Evolutionary conservation across 2,113 vertebrate species (phyloP), one percentile per base, ranked within the genome.

Genomic region (Phalacrocorax pelagicus): DNA sequence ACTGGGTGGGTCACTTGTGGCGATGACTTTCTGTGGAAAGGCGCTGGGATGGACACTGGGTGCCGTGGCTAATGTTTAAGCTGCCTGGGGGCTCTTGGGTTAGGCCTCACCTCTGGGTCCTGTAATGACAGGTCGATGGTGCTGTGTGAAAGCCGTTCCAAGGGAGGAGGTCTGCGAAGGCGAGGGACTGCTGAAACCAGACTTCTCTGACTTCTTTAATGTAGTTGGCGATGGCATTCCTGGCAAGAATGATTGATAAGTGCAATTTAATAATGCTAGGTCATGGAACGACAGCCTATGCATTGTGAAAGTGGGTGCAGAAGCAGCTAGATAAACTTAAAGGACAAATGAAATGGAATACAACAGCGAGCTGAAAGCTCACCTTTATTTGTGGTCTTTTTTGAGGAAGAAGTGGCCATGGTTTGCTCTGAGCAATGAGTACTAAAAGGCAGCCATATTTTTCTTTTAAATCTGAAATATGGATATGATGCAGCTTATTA

Each of bases 161-260:
- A 99, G 98, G 98, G 99, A 99, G 96, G 98, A 98, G 98, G 98
- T 99, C 98, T 99, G 99, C 86, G 99, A 98, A 98, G 99, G 99
- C 97, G 98, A 98, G 97, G 98, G 98, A 97, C 99, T 98, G 98
- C 98, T 99, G 99, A 99, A 99, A 98, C 99, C 99, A 98, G 99
- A 99, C 99, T 99, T 99, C 98, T 99, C 99, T 98, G 99, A 99
- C 99, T 99, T 99, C 99, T 99, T 99, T 98, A 99, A 98, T 98
- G 98, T 98, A 97, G 98, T 99, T 98, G 99, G 98, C 97, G 99
- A 99, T 97, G 99, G 98, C 99, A 99, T 98, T 98, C 99, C 99
- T 99, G 99, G 98, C 97, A 98, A 99, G 98, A 99, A 99, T 98
- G 98, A 99, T 98, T 97, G 98, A 98, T 98, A 98, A 98, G 98